phyloP scores from a whole-genome alignment of 2,888 invertebrate genomes.

The Aphidius colemani region DNA sequence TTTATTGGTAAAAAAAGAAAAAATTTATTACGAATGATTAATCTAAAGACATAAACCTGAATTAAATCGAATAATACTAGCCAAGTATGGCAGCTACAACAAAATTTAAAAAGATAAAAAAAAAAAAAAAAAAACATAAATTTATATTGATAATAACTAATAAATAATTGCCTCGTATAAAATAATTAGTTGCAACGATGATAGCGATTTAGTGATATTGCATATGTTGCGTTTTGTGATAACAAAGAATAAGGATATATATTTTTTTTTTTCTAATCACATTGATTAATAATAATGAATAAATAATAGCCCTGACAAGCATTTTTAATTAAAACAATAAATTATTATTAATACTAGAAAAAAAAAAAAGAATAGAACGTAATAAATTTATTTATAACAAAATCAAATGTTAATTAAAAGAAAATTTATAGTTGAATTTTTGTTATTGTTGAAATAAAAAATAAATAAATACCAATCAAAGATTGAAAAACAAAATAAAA shows the following conservation, averaged over 20 bases:
- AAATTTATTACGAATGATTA: slow-evolving; percentile 32
- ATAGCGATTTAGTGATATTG: slow-evolving; percentile 21
- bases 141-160: slow-evolving; percentile 27
- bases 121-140: slow-evolving; percentile 18
- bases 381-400: too few species aligned
- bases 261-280: too few species aligned
- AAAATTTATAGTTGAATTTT: background rate
- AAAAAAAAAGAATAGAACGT: background rate
- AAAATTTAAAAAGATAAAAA: too few species aligned
- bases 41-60: slow-evolving; percentile 31
- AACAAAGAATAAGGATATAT: slow-evolving; percentile 23
- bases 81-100: slow-evolving; percentile 44
- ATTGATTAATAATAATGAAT: slow-evolving; percentile 2
- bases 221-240: slow-evolving; percentile 31
- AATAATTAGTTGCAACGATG: slow-evolving; percentile 25
- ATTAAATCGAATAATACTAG: slow-evolving; percentile 32
- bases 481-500: background rate
- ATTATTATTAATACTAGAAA: background rate
- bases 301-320: slow-evolving; percentile 30
- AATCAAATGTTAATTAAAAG: too few species aligned
- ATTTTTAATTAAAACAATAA: slow-evolving; percentile 8
- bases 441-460: background rate
- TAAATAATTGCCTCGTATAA: slow-evolving; percentile 22
- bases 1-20: slow-evolving; percentile 18
- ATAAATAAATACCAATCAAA: background rate